Evolutionary conservation across 2,797 vertebrate genomes (phyloP).

Genomic region (Tragopan temminckii): DNA sequence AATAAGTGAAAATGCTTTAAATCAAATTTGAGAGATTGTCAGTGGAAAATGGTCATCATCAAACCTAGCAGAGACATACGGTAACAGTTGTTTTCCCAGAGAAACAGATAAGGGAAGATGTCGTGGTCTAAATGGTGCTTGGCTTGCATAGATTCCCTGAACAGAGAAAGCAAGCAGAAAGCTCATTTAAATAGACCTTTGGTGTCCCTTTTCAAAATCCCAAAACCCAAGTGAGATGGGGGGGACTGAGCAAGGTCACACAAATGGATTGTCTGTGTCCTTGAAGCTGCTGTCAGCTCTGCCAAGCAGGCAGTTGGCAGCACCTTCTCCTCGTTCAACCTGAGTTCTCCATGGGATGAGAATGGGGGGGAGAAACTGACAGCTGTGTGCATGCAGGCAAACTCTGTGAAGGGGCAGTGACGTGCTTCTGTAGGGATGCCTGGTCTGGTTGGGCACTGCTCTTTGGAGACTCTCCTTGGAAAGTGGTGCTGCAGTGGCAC

Average conservation of each 20-base stretch:
- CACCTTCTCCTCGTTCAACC: fast-evolving
- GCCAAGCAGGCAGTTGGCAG: not conserved
- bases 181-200: not conserved
- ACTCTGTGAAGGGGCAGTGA: no score
- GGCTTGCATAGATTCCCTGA: not conserved
- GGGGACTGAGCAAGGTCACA: fast-evolving
- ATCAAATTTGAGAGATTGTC: not conserved
- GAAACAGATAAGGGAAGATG: not conserved
- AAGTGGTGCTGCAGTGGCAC: no score
- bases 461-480: no score
- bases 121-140: not conserved
- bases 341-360: fast-evolving
- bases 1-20: not conserved
- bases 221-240: fast-evolving
- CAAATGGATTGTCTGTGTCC: not conserved
- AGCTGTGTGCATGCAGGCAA: not conserved
- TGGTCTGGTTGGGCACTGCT: no score
- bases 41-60: not conserved
- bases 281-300: not conserved
- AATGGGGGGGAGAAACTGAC: not conserved
- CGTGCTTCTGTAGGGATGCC: no score
- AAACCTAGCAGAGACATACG: not conserved
- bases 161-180: not conserved
- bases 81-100: fast-evolving
- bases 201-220: not conserved